Evolutionary conservation across 2,888 invertebrate genomes (phyloP).

Genomic region (Leptopterna dolabrata): DNA sequence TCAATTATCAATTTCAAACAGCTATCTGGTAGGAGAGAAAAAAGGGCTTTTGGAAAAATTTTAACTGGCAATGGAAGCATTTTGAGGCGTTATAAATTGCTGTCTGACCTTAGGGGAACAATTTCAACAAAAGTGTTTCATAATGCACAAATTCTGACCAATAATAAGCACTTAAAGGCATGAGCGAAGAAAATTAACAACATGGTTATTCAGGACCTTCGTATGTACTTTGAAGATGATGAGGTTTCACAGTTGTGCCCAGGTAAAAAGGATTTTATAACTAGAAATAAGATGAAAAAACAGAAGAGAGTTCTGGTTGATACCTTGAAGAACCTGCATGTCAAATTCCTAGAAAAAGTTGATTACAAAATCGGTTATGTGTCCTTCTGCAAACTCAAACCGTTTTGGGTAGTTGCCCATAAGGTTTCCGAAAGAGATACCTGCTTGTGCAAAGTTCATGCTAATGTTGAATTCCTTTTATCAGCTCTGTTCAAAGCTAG

Average conservation of each 20-base stretch:
- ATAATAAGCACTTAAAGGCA: constrained; percentile 15
- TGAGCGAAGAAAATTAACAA: constrained; percentile 32
- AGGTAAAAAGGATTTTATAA: constrained; percentile 54
- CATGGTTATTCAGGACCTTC: constrained; percentile 5
- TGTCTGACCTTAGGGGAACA: constrained; percentile 16
- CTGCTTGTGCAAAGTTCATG: constrained; percentile 46
- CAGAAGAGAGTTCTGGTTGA: constrained; percentile 37
- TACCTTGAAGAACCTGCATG: constrained; percentile 34
- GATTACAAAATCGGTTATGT: constrained; percentile 43
- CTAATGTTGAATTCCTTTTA: constrained; percentile 45
- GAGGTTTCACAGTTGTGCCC: constrained; percentile 47
- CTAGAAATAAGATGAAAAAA: constrained; percentile 40
- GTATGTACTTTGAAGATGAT: constrained; percentile 52
- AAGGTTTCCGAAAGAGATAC: too few species aligned
- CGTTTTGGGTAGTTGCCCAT: constrained; percentile 56
- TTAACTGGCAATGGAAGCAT: constrained; percentile 35
- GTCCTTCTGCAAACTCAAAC: constrained; percentile 50
- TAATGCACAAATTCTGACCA: background rate
- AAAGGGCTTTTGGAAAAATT: constrained; percentile 25
- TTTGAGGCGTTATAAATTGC: too few species aligned
- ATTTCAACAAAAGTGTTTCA: constrained; percentile 46
- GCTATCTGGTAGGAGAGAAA: constrained; percentile 23
- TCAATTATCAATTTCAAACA: constrained; percentile 33
- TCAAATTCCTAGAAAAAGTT: constrained; percentile 31
- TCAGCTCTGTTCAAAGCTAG: constrained; percentile 21